Conservation (phyloP, 2,888 invertebrate species). For the Ophraella communa region DNA sequence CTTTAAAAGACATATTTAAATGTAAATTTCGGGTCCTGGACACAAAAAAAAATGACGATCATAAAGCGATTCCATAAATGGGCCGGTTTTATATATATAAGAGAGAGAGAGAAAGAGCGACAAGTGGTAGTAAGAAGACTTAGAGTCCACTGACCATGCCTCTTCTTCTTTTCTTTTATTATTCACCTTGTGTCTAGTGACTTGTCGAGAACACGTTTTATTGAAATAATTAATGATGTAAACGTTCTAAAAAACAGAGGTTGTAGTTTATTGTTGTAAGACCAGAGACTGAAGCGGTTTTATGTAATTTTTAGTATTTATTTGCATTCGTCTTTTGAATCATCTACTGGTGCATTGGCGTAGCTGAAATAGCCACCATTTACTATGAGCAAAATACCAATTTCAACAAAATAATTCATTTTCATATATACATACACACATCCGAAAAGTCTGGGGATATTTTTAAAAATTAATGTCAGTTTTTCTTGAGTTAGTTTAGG, state of each 20-base stretch:
- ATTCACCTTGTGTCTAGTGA: conserved; percentile 4
- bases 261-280: neutral
- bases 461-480: too few relatives aligned
- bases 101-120: conserved; percentile 44
- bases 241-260: neutral
- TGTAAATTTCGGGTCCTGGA: conserved; percentile 35
- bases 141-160: conserved; percentile 10
- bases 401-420: too few relatives aligned
- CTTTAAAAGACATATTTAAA: conserved; percentile 47
- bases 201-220: conserved; percentile 6
- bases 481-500: too few relatives aligned
- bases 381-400: too few relatives aligned
- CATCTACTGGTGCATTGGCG: neutral
- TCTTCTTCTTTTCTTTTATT: conserved; percentile 7
- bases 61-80: conserved; percentile 52
- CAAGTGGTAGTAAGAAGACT: conserved; percentile 30
- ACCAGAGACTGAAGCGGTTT: neutral
- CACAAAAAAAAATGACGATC: conserved; percentile 44
- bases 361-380: too few relatives aligned
- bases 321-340: neutral
- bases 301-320: neutral
- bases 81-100: conserved; percentile 45
- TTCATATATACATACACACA: too few relatives aligned
- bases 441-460: too few relatives aligned
- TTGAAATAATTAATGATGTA: conserved; percentile 8